These are phyloP conservation scores for Strix occidentalis DNA, from an alignment of 2,797 vertebrate species.

Conservation along the genomic window DNA sequence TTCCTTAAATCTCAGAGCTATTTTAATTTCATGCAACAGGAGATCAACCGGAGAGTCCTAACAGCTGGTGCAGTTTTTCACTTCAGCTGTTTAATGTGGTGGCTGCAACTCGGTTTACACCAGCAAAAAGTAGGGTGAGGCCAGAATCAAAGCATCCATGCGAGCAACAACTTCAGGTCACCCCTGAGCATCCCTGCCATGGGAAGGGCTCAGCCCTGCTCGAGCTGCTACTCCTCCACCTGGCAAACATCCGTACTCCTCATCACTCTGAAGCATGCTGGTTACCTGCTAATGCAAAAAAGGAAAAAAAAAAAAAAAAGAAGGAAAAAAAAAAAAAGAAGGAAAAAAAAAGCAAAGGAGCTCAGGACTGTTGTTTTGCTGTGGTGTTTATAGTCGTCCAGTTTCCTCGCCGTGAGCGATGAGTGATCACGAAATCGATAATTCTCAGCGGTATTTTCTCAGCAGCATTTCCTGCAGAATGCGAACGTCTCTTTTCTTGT, in stretches of 20 bases:
- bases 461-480: conserved; percentile 19
- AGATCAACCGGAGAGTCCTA: background rate
- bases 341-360: background rate
- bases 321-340: fast-evolving
- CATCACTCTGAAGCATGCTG: background rate
- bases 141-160: background rate
- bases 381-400: background rate
- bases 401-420: conserved; percentile 46
- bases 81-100: conserved; percentile 21
- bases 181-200: background rate
- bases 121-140: background rate
- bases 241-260: background rate
- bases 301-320: fast-evolving
- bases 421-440: conserved; percentile 52
- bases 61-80: conserved; percentile 9
- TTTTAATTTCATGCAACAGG: conserved; percentile 3
- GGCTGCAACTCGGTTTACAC: background rate
- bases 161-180: background rate
- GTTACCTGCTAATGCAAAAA: background rate
- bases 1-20: background rate
- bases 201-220: background rate
- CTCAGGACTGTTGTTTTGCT: background rate
- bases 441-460: conserved; percentile 62
- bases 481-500: conserved; percentile 50
- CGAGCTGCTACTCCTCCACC: background rate